These are phyloP conservation scores for Puffinus mauretanicus DNA, from an alignment of 2,113 vertebrate species.

Conservation along the genomic window DNA sequence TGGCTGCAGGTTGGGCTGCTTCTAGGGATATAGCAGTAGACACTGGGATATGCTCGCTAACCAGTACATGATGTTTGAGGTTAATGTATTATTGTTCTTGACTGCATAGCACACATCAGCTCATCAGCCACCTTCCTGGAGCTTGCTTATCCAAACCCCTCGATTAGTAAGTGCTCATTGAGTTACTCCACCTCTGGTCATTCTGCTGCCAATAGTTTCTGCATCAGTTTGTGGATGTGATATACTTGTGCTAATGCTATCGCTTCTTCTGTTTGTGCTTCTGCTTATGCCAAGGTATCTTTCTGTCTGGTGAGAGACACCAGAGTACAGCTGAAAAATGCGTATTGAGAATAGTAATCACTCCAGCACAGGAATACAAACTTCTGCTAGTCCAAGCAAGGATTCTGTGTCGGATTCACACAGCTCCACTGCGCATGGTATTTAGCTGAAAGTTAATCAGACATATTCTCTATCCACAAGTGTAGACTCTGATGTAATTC, in stretches of 20 bases:
- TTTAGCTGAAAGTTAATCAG: not conserved
- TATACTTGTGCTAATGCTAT: not conserved
- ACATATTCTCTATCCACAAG: not conserved
- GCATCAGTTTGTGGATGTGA: not conserved
- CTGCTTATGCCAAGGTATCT: not conserved
- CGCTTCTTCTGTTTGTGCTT: not conserved
- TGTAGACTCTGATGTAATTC: not conserved
- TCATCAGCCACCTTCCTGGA: not conserved
- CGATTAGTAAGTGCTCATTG: fast-evolving
- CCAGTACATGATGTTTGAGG: not conserved
- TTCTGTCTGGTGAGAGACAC: not conserved
- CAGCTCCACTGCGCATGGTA: not conserved
- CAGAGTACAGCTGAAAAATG: not conserved
- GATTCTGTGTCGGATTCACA: not conserved
- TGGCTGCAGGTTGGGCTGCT: not conserved
- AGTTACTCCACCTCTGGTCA: not conserved
- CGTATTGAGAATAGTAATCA: not conserved
- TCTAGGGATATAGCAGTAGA: not conserved
- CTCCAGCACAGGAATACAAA: not conserved
- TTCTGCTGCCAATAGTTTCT: not conserved
- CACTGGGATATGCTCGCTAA: not conserved
- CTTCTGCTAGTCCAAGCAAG: not conserved
- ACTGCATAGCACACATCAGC: not conserved
- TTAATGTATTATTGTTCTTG: not conserved
- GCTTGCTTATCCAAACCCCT: not conserved